Conservation (phyloP, 2,888 invertebrate genomes). For the Acleris cristana region DNA sequence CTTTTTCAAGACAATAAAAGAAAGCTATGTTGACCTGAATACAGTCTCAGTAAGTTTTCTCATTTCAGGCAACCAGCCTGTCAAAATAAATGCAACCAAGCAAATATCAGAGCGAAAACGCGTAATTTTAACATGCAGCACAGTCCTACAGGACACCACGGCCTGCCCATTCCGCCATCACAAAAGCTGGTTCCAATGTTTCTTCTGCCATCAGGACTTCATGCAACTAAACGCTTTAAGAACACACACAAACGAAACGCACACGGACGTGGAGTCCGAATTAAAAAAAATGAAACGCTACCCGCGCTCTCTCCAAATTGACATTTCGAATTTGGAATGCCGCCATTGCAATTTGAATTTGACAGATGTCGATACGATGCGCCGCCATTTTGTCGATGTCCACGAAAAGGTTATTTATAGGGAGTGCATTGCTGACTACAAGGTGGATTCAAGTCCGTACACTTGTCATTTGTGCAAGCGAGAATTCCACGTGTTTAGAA, state of each 20-base stretch:
- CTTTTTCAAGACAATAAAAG: too few species aligned
- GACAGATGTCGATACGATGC: conserved; percentile 60
- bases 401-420: conserved; percentile 67
- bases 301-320: conserved; percentile 71
- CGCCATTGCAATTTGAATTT: conserved; percentile 60
- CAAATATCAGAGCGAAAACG: conserved; percentile 67
- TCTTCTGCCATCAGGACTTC: conserved; percentile 68
- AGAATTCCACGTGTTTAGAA: conserved; percentile 71
- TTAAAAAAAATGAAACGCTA: conserved; percentile 67
- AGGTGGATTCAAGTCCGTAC: conserved; percentile 65
- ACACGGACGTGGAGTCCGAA: conserved; percentile 58
- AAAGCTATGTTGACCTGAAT: background rate
- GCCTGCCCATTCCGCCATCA: conserved; percentile 74
- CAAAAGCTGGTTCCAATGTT: conserved; percentile 76
- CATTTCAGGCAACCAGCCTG: conserved; percentile 48
- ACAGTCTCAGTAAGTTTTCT: conserved; percentile 28
- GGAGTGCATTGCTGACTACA: conserved; percentile 74
- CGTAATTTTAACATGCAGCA: conserved; percentile 62
- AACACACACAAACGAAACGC: conserved; percentile 54
- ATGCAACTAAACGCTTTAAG: conserved; percentile 64
- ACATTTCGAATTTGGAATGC: conserved; percentile 70
- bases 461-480: conserved; percentile 64
- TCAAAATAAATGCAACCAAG: conserved; percentile 46
- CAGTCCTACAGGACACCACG: conserved; percentile 63
- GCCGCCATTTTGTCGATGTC: conserved; percentile 58